Conservation (phyloP, 2,113 vertebrate species). For the Pseudopipra pipra region DNA sequence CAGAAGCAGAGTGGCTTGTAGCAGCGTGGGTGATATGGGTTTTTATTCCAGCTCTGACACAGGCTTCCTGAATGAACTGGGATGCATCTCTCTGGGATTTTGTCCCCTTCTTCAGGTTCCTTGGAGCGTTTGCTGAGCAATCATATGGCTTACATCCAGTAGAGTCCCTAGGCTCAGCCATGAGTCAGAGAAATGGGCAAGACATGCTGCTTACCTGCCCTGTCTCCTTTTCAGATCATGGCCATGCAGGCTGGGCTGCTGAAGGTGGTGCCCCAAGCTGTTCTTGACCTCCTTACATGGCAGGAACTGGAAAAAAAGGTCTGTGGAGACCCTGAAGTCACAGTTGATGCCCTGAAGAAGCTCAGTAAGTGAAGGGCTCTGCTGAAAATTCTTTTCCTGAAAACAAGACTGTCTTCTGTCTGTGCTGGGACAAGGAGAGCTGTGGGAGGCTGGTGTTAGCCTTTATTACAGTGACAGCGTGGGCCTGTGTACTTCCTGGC, state of each 20-base stretch:
- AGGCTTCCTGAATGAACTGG: not conserved
- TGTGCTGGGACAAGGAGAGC: not conserved
- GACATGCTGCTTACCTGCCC: not conserved
- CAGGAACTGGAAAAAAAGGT: conserved; percentile 97
- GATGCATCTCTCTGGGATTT: not conserved
- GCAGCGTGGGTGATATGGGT: accelerated
- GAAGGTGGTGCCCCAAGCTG: conserved; percentile 96
- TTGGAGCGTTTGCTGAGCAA: not conserved
- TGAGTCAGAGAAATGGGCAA: not conserved
- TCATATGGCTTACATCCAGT: not conserved
- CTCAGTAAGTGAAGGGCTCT: conserved; percentile 75
- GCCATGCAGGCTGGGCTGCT: conserved; percentile 93
- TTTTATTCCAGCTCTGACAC: not conserved
- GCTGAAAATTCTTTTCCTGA: not conserved
- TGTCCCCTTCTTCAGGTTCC: not conserved
- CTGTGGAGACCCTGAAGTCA: conserved; percentile 96
- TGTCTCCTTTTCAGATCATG: conserved; percentile 77
- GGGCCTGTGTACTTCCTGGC: not conserved
- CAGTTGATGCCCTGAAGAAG: conserved; percentile 93
- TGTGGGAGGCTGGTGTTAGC: not conserved
- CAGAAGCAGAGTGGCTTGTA: not conserved
- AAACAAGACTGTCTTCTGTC: not conserved
- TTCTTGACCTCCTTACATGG: conserved; percentile 95
- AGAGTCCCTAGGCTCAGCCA: not conserved
- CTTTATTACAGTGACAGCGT: not conserved